Percentiles rank a stretch among this genome's conserved stretches.
Evolutionary conservation across 64 coral and sea anemone genomes (phyloP).

Genomic region (Anthopleura sola): DNA sequence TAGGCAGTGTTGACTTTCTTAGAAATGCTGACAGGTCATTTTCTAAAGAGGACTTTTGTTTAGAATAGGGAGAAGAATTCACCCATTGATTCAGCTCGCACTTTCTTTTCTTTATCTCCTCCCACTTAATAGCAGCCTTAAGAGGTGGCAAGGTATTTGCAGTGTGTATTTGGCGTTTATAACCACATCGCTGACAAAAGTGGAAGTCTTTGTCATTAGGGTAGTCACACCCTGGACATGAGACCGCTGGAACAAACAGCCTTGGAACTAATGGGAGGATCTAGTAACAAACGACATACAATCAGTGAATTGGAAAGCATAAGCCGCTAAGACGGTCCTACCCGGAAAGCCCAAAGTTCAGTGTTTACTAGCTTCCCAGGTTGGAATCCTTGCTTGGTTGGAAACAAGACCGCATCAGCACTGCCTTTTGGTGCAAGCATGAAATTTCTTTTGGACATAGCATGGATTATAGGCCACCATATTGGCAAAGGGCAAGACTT

Average conservation of each 20-base stretch:
- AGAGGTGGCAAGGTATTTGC: neutral
- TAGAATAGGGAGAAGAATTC: neutral
- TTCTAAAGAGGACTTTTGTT: neutral
- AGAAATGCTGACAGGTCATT: neutral
- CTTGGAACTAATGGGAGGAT: neutral
- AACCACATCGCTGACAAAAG: constrained; percentile 13
- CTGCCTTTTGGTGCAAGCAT: neutral
- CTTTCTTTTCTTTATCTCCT: neutral
- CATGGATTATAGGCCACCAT: too few relatives aligned
- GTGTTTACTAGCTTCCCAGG: too few relatives aligned
- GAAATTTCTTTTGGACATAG: too few relatives aligned
- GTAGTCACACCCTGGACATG: constrained; percentile 9
- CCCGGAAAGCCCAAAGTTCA: too few relatives aligned
- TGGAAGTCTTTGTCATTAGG: too few relatives aligned
- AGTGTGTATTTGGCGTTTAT: neutral
- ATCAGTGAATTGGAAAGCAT: neutral
- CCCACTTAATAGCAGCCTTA: neutral
- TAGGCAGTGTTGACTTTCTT: neutral
- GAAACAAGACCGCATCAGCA: neutral
- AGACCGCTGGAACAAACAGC: neutral
- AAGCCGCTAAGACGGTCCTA: constrained; percentile 1
- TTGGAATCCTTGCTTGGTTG: constrained; percentile 1
- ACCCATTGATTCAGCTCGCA: neutral
- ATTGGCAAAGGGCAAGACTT: too few relatives aligned
- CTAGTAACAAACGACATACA: neutral